phyloP scores from a whole-genome alignment of 37 sponge, comb jelly and placozoan species.

The Chondrilla cf. caribensis region DNA sequence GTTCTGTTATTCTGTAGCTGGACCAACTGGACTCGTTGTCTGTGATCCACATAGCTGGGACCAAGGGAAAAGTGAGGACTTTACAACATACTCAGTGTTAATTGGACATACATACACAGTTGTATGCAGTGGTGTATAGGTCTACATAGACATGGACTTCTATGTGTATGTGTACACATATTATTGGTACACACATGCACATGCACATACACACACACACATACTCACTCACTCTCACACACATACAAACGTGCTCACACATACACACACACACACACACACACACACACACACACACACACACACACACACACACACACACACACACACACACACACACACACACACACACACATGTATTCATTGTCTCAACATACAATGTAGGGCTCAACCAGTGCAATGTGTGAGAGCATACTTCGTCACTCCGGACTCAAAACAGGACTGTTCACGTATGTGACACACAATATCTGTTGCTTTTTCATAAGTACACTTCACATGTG shows the following conservation, averaged over 20 bases:
- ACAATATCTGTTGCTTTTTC: no score
- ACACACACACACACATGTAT: slow-evolving; percentile 17
- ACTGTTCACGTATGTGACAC: slow-evolving; percentile 67
- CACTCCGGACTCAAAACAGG: slow-evolving; percentile 77
- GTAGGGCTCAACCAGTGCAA: slow-evolving; percentile 89
- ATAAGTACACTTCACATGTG: no score
- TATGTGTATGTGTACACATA: background rate
- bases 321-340: slow-evolving; percentile 11
- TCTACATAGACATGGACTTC: background rate
- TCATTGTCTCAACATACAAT: background rate
- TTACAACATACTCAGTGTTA: no score
- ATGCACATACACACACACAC: slow-evolving; percentile 10
- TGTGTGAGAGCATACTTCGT: slow-evolving; percentile 83
- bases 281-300: slow-evolving; percentile 22
- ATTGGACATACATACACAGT: no score
- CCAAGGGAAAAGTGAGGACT: slow-evolving; percentile 84
- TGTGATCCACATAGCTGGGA: slow-evolving; percentile 79
- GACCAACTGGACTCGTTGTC: slow-evolving; percentile 48
- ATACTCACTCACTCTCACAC: slow-evolving; percentile 7
- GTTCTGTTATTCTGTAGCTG: slow-evolving; percentile 35
- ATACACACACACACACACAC: slow-evolving; percentile 35
- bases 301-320: background rate
- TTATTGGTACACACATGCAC: background rate
- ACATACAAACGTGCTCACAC: slow-evolving; percentile 27
- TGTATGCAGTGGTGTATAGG: no score